These are phyloP conservation scores for Xestia sexstrigata DNA, from an alignment of 2,888 invertebrate species.

Conservation along the genomic window DNA sequence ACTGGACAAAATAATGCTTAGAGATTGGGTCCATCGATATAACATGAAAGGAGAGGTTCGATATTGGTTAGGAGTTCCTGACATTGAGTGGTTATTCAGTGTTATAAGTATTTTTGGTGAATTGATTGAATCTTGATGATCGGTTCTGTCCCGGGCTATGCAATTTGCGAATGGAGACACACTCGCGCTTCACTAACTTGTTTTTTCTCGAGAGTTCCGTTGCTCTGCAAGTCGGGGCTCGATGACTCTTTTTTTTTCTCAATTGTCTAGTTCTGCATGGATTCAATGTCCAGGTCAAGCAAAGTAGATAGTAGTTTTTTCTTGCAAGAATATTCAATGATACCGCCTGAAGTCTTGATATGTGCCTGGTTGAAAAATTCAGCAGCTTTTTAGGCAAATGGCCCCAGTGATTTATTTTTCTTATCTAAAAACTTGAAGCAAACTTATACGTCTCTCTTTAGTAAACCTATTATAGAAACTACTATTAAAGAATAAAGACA, in stretches of 20 bases:
- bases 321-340: not conserved
- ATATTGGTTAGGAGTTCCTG: constrained; percentile 23
- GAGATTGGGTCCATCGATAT: constrained; percentile 60
- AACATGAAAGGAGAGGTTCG: constrained; percentile 28
- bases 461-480: not conserved
- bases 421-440: not conserved
- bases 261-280: not conserved
- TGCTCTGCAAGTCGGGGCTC: not conserved
- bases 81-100: constrained; percentile 28
- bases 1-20: constrained; percentile 60
- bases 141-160: not conserved
- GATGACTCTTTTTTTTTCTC: not conserved
- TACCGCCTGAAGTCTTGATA: not conserved
- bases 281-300: no score
- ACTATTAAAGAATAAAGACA: constrained; percentile 10
- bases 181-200: not conserved
- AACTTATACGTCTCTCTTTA: not conserved
- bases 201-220: not conserved
- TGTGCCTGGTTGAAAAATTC: not conserved
- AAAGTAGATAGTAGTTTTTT: no score
- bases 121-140: constrained; percentile 1
- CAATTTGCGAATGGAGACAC: not conserved
- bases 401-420: not conserved
- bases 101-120: not conserved
- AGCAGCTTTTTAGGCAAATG: not conserved